Evolutionary conservation across 1,140 invertebrate species (phyloP).

Genomic region (Drosophila varians): DNA sequence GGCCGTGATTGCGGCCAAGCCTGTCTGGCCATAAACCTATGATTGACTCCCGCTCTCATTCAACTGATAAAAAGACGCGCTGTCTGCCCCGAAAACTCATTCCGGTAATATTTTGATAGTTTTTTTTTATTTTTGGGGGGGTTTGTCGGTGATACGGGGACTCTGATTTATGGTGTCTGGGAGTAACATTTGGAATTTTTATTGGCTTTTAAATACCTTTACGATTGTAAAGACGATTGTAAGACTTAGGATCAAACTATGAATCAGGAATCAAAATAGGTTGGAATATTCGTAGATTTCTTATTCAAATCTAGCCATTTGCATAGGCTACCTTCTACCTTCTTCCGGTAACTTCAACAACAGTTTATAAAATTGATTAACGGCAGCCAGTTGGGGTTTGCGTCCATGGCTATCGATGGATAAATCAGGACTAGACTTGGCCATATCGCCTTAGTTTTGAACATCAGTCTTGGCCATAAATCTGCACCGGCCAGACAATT

Average conservation of each 20-base stretch:
- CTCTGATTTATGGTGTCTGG: constrained; percentile 47
- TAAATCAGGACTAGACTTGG: constrained; percentile 53
- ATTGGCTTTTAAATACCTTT: constrained; percentile 5
- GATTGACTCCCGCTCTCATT: constrained; percentile 50
- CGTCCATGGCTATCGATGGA: constrained; percentile 19
- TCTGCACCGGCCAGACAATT: constrained; percentile 49
- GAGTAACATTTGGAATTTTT: constrained; percentile 6
- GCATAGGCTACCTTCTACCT: neutral
- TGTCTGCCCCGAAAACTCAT: constrained; percentile 38
- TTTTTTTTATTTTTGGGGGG: constrained; percentile 8
- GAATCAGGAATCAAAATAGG: too few relatives aligned
- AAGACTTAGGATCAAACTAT: too few relatives aligned
- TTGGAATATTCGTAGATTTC: too few relatives aligned
- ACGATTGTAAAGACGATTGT: too few relatives aligned
- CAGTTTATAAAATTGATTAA: constrained; percentile 5
- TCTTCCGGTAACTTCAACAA: constrained; percentile 4
- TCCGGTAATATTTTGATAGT: constrained; percentile 33
- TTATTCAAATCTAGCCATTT: neutral
- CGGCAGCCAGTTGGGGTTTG: constrained; percentile 3
- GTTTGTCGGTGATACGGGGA: constrained; percentile 13
- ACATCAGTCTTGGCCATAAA: constrained; percentile 48
- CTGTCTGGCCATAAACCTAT: constrained; percentile 59
- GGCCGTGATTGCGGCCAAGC: constrained; percentile 43
- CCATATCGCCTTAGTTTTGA: constrained; percentile 27
- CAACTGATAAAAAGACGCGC: constrained; percentile 43